A percentile compares a stretch with the other conserved stretches of the same genome.
Conservation (phyloP, 2,113 vertebrate genomes). For the Callorhinus ursinus region DNA sequence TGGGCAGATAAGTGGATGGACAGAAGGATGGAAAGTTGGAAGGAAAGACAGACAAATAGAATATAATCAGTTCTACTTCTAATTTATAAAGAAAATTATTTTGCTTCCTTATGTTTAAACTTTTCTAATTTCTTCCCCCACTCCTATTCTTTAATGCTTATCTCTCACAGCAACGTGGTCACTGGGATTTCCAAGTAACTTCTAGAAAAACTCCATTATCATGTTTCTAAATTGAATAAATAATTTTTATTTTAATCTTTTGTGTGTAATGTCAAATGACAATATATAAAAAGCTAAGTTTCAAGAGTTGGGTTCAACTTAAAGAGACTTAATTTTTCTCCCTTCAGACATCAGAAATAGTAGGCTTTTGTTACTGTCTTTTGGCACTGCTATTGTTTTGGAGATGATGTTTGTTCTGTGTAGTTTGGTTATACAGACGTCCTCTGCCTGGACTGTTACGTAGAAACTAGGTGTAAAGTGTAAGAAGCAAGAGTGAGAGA, state of each 20-base stretch:
- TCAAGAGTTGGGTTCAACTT: background rate
- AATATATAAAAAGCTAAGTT: constrained; percentile 50
- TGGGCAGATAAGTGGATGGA: background rate
- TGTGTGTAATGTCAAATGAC: background rate
- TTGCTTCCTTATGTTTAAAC: background rate
- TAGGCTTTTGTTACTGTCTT: constrained; percentile 46
- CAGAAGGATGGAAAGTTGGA: background rate
- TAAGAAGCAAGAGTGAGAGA: constrained; percentile 75
- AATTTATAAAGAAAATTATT: background rate
- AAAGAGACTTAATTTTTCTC: constrained; percentile 77
- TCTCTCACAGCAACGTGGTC: background rate
- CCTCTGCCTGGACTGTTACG: constrained; percentile 58
- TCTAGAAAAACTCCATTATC: background rate
- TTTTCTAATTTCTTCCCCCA: background rate
- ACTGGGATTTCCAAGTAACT: background rate
- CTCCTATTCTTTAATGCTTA: background rate
- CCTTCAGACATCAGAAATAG: constrained; percentile 66
- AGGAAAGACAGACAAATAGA: background rate
- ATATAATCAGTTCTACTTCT: background rate
- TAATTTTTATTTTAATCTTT: background rate
- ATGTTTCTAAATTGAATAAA: background rate
- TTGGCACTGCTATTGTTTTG: constrained; percentile 76
- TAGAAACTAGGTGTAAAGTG: constrained; percentile 81
- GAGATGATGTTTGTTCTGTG: constrained; percentile 71
- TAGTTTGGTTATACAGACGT: constrained; percentile 79